Evolutionary conservation across 2,113 vertebrate genomes (phyloP).

Genomic region (Nycticebus coucang): DNA sequence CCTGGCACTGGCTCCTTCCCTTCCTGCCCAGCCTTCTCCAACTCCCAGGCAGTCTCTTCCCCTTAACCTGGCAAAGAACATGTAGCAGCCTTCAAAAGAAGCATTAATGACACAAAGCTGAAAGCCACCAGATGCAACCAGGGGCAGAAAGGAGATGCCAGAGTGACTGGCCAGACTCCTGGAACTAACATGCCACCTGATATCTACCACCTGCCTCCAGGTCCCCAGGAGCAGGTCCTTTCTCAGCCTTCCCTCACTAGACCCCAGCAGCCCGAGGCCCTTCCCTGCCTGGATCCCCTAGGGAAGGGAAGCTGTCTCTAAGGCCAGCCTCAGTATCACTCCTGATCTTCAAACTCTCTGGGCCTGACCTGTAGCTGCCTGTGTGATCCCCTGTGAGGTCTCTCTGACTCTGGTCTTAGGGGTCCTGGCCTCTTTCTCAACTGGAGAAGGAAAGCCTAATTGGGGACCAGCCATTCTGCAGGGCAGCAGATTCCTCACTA

Average conservation of each 20-base stretch:
- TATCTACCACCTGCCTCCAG: neutral
- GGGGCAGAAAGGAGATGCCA: neutral
- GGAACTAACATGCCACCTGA: neutral
- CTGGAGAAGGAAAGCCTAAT: neutral
- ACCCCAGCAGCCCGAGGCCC: neutral
- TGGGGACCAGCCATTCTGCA: neutral
- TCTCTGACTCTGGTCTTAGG: neutral
- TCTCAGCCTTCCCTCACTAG: neutral
- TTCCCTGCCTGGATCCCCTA: neutral
- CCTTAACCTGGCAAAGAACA: neutral
- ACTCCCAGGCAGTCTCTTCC: neutral
- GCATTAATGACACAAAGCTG: neutral
- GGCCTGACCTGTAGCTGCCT: neutral
- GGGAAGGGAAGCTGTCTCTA: neutral
- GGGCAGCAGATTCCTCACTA: neutral
- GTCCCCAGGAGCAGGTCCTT: neutral
- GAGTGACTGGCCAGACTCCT: neutral
- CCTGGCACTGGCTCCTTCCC: neutral
- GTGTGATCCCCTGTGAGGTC: neutral
- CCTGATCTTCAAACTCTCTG: neutral
- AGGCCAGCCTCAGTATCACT: neutral
- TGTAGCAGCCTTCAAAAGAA: neutral
- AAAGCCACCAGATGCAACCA: neutral
- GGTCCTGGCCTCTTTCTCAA: neutral
- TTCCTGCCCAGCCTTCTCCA: neutral